Evolutionary conservation across 2,888 invertebrate species (phyloP).

Genomic region (Lepidocyrtoides sp.): DNA sequence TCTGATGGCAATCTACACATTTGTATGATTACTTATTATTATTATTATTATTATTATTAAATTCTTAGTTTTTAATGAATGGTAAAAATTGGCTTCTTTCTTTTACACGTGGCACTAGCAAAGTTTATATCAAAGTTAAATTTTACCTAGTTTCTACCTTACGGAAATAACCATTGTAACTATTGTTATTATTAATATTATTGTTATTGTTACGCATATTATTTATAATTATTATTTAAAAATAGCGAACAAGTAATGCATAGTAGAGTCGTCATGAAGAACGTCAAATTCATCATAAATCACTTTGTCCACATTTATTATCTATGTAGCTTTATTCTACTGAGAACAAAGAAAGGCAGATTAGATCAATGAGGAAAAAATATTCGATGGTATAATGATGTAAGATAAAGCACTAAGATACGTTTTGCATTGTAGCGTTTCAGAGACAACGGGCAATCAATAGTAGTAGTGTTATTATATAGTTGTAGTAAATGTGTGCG

Average conservation of each 20-base stretch:
- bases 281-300: neutral
- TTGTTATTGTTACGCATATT: neutral
- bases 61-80: constrained; percentile 4
- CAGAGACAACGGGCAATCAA: neutral
- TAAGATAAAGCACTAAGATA: neutral
- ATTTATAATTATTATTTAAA: too few relatives aligned
- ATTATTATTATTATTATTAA: neutral
- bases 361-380: too few relatives aligned
- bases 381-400: too few relatives aligned
- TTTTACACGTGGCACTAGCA: constrained; percentile 24
- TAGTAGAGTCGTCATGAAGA: neutral
- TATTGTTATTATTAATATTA: constrained; percentile 5
- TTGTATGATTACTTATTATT: too few relatives aligned
- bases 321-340: too few relatives aligned
- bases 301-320: neutral
- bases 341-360: too few relatives aligned
- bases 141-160: too few relatives aligned
- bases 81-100: neutral
- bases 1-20: constrained; percentile 65
- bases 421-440: neutral
- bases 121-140: neutral
- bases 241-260: constrained; percentile 22
- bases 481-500: too few relatives aligned
- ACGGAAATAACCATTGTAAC: too few relatives aligned
- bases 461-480: too few relatives aligned